These are phyloP conservation scores for Lemur catta DNA, from an alignment of 2,797 vertebrate genomes.

Conservation along the genomic window DNA sequence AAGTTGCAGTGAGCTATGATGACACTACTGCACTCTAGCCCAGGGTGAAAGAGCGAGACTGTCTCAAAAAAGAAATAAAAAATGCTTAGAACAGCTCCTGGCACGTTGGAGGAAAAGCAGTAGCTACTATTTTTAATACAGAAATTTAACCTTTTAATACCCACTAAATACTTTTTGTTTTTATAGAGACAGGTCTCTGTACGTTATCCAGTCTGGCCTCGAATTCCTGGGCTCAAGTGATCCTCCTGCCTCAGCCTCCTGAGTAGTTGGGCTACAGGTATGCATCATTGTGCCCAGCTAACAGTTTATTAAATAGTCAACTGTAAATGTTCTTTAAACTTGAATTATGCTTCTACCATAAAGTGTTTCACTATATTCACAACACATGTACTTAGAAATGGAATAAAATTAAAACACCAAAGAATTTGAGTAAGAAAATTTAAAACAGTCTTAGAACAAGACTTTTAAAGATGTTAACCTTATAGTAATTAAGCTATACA, in stretches of 20 bases:
- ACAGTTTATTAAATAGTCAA: not conserved
- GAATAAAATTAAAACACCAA: not conserved
- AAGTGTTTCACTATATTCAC: slow-evolving; percentile 19
- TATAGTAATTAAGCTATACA: not conserved
- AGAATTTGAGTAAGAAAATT: not conserved
- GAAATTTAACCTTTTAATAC: slow-evolving; percentile 2
- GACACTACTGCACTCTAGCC: not conserved
- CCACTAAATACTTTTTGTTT: not conserved
- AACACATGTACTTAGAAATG: not conserved
- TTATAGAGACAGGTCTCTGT: too few relatives aligned
- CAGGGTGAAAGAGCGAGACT: not conserved
- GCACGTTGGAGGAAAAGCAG: not conserved
- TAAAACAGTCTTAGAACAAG: not conserved
- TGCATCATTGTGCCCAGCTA: not conserved
- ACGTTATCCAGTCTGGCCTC: not conserved
- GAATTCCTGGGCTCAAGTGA: not conserved
- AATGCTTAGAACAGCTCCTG: not conserved
- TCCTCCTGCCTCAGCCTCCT: not conserved
- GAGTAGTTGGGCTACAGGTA: not conserved
- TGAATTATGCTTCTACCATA: not conserved
- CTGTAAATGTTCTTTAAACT: not conserved
- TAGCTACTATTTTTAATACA: not conserved
- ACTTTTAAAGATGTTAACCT: not conserved
- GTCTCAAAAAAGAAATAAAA: not conserved
- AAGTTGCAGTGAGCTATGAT: not conserved